Conservation (phyloP, 2,797 vertebrate species). For the Chaunax sp. region DNA sequence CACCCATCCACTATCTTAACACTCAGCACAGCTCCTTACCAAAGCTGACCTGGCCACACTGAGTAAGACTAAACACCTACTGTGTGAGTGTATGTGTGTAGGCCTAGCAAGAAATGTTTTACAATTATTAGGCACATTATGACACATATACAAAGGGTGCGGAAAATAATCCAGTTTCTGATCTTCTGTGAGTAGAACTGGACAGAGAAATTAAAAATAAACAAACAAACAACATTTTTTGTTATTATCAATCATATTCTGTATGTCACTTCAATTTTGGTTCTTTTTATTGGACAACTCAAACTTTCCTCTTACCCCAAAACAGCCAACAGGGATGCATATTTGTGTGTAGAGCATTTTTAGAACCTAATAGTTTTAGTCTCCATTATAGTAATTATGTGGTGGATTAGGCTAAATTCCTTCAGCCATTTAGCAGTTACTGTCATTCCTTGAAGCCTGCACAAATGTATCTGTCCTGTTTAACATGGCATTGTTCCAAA, state of each 20-base stretch:
- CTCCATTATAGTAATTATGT: conserved; percentile 53
- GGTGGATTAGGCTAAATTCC: conserved; percentile 57
- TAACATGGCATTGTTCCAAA: conserved; percentile 27
- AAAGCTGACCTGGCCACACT: neutral
- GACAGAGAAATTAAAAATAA: conserved; percentile 17
- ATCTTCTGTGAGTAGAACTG: neutral
- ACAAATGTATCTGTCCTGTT: conserved; percentile 33
- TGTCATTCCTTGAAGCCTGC: conserved; percentile 45
- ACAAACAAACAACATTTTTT: conserved; percentile 18
- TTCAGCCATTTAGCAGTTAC: conserved; percentile 33
- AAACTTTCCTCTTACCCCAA: conserved; percentile 40
- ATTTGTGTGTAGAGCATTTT: conserved; percentile 49
- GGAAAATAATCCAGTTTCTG: conserved; percentile 14
- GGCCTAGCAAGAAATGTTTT: conserved; percentile 28
- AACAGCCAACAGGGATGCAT: conserved; percentile 37
- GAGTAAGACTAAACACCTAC: conserved; percentile 11
- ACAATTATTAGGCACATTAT: conserved; percentile 17
- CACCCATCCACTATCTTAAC: conserved; percentile 46
- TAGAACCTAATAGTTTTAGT: conserved; percentile 46
- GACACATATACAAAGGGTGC: neutral
- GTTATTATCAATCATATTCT: conserved; percentile 31
- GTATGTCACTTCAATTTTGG: conserved; percentile 36
- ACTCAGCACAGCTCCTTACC: conserved; percentile 7
- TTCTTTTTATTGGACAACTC: conserved; percentile 39
- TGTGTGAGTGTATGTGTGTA: conserved; percentile 3